A percentile compares a stretch with the other conserved stretches of the same genome.
Conservation (phyloP, 2,797 vertebrate genomes). For the Leucoraja ocellata region DNA sequence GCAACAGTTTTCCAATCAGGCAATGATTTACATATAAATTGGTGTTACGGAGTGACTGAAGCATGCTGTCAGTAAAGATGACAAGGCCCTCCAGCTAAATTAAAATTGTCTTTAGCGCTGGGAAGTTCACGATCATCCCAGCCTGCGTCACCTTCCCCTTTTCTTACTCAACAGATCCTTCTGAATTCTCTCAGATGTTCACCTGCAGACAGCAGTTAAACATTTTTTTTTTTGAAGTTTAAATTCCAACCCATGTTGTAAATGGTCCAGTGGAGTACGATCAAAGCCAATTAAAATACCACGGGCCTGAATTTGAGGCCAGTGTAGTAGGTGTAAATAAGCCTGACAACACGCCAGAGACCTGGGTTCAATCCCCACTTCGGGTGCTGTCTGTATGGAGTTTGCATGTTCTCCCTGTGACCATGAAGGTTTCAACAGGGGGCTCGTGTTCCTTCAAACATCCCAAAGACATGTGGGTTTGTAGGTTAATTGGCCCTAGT, state of each 20-base stretch:
- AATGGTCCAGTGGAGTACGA: not conserved
- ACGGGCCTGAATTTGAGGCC: not conserved
- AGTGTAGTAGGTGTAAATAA: not conserved
- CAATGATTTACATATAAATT: not conserved
- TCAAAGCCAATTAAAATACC: not conserved
- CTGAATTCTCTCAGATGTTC: not conserved
- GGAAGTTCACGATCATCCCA: not conserved
- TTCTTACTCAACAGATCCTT: not conserved
- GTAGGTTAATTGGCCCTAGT: too few relatives aligned
- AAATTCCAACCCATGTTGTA: not conserved
- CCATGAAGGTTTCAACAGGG: too few relatives aligned
- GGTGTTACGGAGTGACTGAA: not conserved
- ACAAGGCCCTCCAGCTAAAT: not conserved
- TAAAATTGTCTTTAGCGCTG: not conserved
- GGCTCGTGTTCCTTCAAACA: too few relatives aligned
- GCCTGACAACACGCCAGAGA: too few relatives aligned
- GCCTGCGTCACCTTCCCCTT: not conserved
- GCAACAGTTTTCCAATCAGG: not conserved
- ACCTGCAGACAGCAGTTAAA: not conserved
- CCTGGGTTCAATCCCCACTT: too few relatives aligned
- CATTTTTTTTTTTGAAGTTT: not conserved
- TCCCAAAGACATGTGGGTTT: too few relatives aligned
- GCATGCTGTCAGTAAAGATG: not conserved
- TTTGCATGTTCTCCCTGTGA: too few relatives aligned
- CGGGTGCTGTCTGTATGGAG: too few relatives aligned